Conservation (phyloP, 2,113 vertebrate genomes). For the Phalacrocorax carbo region DNA sequence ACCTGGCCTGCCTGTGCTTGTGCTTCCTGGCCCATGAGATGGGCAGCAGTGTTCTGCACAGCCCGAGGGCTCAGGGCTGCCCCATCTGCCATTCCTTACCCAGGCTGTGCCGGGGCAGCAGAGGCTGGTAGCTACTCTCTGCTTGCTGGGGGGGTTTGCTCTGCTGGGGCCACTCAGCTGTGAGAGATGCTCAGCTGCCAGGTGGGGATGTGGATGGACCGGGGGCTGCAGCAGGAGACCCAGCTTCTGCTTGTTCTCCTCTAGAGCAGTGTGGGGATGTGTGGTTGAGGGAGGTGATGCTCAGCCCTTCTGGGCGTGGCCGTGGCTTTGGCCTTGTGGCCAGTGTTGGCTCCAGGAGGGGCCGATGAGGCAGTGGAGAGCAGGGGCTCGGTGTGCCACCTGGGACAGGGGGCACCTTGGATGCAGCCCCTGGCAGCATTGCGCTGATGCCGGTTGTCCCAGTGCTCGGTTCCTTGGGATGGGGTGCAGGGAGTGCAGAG, state of each 20-base stretch:
- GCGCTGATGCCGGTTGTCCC: accelerated
- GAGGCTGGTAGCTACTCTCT: neutral
- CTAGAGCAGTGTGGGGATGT: neutral
- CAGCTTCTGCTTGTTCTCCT: neutral
- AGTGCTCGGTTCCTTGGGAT: neutral
- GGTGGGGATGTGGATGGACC: neutral
- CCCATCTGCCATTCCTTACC: accelerated
- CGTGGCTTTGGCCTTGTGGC: neutral
- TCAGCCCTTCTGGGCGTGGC: neutral
- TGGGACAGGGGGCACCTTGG: accelerated
- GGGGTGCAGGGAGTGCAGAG: accelerated
- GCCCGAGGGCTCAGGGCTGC: neutral
- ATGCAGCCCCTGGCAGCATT: neutral
- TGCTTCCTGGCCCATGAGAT: accelerated
- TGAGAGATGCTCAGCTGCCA: neutral
- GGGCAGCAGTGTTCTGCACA: neutral
- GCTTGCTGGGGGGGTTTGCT: neutral
- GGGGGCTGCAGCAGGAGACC: neutral
- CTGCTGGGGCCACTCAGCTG: neutral
- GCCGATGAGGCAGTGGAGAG: neutral
- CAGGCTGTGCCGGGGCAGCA: neutral
- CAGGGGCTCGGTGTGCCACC: accelerated
- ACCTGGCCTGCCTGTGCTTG: accelerated
- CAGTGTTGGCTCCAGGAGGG: neutral
- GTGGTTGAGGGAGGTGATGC: neutral